phyloP scores from a whole-genome alignment of 2,888 invertebrate genomes.

The Hydropsyche betteni region DNA sequence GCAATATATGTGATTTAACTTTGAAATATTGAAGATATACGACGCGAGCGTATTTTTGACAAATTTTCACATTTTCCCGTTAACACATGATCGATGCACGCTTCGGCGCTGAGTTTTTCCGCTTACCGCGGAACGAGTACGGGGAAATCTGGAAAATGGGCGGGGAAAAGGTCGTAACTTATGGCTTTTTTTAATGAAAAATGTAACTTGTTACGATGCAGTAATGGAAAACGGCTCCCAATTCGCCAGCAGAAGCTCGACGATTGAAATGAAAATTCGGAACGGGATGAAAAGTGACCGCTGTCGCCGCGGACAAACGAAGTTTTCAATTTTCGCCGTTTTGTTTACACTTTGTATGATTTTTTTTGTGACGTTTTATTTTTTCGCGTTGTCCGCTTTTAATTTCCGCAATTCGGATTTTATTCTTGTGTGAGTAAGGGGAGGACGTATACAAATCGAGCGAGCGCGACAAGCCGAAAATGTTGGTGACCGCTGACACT shows the following conservation, averaged over 20 bases:
- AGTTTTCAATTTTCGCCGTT: neutral
- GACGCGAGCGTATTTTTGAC: constrained; percentile 3
- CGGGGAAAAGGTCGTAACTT: constrained; percentile 6
- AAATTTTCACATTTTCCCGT: constrained; percentile 24
- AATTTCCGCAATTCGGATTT: neutral
- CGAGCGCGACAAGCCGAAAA: constrained; percentile 12
- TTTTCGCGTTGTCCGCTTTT: neutral
- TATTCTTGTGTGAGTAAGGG: neutral
- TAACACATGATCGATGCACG: constrained; percentile 19
- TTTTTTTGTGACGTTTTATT: neutral
- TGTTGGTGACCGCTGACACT: constrained; percentile 23
- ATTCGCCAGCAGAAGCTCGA: neutral
- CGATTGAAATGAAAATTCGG: constrained; percentile 9
- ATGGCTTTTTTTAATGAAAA: constrained; percentile 31
- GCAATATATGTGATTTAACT: no score
- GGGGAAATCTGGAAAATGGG: no score
- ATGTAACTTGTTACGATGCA: constrained; percentile 30
- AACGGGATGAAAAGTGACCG: constrained; percentile 14
- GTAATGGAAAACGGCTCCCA: neutral
- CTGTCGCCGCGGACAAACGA: constrained; percentile 24
- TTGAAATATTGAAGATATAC: no score
- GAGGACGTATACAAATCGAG: constrained; percentile 21
- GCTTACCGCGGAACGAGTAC: neutral
- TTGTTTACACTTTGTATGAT: neutral
- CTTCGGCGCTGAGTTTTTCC: neutral